Percentiles rank a stretch among this genome's conserved stretches.
These are phyloP conservation scores for Plebejus anna DNA, from an alignment of 2,888 invertebrate species.

Conservation along the genomic window DNA sequence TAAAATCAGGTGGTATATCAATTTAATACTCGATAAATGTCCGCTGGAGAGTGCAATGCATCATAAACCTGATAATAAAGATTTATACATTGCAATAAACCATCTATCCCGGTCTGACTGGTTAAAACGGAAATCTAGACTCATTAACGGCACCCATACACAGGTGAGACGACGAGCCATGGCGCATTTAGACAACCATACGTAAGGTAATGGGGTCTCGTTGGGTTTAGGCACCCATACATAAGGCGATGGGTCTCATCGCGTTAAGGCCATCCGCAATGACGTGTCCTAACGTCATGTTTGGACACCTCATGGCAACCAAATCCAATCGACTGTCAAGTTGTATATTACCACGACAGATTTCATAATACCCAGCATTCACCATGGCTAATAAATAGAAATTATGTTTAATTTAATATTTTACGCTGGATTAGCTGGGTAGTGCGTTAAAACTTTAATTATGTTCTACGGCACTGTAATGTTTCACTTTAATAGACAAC, in stretches of 20 bases:
- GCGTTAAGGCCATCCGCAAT: neutral
- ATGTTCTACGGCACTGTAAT: neutral
- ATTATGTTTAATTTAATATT: conserved; percentile 15
- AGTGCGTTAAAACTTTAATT: conserved; percentile 3
- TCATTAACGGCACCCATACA: conserved; percentile 69
- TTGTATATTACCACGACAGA: neutral
- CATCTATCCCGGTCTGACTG: conserved; percentile 48
- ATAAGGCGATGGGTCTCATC: neutral
- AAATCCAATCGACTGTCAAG: conserved; percentile 31
- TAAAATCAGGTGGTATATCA: conserved; percentile 14
- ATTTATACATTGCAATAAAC: conserved; percentile 39
- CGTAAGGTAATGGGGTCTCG: too few species aligned
- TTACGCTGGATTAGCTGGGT: neutral
- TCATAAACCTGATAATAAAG: conserved; percentile 35
- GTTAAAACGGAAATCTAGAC: conserved; percentile 72
- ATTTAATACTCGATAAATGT: conserved; percentile 24
- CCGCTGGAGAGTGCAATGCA: conserved; percentile 28
- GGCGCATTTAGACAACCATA: conserved; percentile 31
- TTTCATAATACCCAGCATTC: neutral
- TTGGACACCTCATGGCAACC: conserved; percentile 38
- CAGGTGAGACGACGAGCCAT: conserved; percentile 50
- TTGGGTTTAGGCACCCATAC: neutral
- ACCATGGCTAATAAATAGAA: conserved; percentile 7
- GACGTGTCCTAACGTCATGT: conserved; percentile 29
- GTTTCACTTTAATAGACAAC: conserved; percentile 2